Evolutionary conservation across 2,888 invertebrate species (phyloP).

Genomic region (Noctua fimbriata): DNA sequence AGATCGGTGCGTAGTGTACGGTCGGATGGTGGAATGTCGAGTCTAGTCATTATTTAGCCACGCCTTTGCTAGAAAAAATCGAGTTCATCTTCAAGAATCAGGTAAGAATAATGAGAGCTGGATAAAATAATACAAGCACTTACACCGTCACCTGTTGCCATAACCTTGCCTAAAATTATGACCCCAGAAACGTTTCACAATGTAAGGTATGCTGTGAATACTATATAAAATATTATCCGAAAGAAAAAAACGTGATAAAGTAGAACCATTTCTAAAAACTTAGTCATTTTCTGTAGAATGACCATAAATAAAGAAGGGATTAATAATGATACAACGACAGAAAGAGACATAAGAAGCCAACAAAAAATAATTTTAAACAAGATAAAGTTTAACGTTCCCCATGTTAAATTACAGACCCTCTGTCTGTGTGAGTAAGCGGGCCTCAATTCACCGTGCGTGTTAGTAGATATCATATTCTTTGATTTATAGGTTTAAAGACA

Average conservation of each 20-base stretch:
- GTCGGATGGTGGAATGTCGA: background rate
- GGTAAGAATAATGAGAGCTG: background rate
- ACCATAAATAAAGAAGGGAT: no score
- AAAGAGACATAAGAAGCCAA: no score
- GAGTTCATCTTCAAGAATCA: background rate
- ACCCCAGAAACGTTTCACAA: slow-evolving; percentile 1
- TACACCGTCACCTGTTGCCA: background rate
- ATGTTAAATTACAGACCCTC: no score
- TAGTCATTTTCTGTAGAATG: background rate
- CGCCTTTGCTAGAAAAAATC: background rate
- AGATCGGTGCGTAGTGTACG: background rate
- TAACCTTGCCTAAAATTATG: background rate
- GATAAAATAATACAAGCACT: background rate
- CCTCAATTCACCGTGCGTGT: no score
- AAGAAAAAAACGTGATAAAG: background rate
- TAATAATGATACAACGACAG: no score
- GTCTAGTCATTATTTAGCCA: background rate
- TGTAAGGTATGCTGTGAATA: slow-evolving; percentile 5
- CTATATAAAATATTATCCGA: slow-evolving; percentile 20
- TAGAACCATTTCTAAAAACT: background rate
- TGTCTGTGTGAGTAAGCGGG: no score
- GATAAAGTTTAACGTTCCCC: no score
- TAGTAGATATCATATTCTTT: no score
- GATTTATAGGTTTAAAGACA: no score
- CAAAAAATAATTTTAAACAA: no score